Evolutionary conservation across 2,797 vertebrate species (phyloP).

Genomic region (Acanthurus lineatus): DNA sequence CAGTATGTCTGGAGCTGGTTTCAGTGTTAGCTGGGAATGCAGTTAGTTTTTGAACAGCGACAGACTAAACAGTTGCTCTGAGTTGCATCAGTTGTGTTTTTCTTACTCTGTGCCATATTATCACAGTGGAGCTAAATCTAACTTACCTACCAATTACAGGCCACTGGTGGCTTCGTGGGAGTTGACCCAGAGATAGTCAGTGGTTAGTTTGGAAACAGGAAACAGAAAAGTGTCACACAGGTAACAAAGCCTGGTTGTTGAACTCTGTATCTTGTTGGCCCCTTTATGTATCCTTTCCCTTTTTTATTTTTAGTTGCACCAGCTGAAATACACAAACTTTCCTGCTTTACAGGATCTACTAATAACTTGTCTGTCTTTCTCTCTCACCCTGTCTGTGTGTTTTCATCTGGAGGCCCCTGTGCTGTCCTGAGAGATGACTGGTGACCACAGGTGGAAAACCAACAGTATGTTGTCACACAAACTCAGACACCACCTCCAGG

Average conservation of each 20-base stretch:
- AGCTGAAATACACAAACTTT: constrained; percentile 12
- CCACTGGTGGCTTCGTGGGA: constrained; percentile 55
- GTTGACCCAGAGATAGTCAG: constrained; percentile 62
- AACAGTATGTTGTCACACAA: constrained; percentile 53
- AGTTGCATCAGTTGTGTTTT: constrained; percentile 74
- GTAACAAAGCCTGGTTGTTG: constrained; percentile 15
- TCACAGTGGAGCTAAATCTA: constrained; percentile 69
- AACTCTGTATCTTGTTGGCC: background rate
- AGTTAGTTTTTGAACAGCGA: constrained; percentile 31
- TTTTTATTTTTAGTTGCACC: background rate
- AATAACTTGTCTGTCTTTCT: background rate
- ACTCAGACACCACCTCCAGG: constrained; percentile 41
- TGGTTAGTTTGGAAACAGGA: constrained; percentile 61
- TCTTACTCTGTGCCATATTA: constrained; percentile 56
- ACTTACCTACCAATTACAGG: constrained; percentile 72
- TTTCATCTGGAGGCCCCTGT: background rate
- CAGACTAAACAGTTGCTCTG: constrained; percentile 75
- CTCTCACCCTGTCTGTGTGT: background rate
- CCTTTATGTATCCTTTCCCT: background rate
- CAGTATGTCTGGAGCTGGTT: background rate
- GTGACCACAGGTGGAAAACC: constrained; percentile 55
- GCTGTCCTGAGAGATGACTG: constrained; percentile 36
- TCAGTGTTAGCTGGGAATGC: constrained; percentile 5
- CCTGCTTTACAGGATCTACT: background rate
- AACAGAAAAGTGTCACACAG: constrained; percentile 52